Percentiles rank a stretch among this genome's conserved stretches.
These are phyloP conservation scores for Rana temporaria DNA, from an alignment of 2,113 vertebrate genomes.

Conservation along the genomic window DNA sequence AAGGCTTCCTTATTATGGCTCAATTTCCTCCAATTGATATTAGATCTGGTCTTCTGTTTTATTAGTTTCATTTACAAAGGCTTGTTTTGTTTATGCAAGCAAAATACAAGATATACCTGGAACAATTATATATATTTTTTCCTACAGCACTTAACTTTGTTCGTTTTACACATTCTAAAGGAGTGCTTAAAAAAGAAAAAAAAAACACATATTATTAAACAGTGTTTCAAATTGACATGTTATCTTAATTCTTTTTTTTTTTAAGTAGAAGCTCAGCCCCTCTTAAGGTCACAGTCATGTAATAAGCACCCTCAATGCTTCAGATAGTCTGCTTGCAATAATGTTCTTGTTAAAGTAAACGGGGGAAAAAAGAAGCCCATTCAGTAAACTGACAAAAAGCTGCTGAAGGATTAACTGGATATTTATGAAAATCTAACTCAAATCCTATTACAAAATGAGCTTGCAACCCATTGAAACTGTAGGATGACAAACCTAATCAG, in stretches of 20 bases:
- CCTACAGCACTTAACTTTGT: background rate
- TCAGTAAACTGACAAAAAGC: constrained; percentile 18
- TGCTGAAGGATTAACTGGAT: constrained; percentile 46
- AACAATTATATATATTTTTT: constrained; percentile 1
- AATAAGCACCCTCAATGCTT: background rate
- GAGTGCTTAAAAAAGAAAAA: too few relatives aligned
- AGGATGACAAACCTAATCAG: constrained; percentile 53
- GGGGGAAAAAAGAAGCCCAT: constrained; percentile 8
- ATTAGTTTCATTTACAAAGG: constrained; percentile 28
- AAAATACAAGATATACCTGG: background rate
- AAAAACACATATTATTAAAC: too few relatives aligned
- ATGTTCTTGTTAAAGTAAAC: background rate
- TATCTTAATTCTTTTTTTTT: too few relatives aligned
- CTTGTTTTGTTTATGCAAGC: constrained; percentile 18
- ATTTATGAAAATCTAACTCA: constrained; percentile 51
- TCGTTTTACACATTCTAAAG: too few relatives aligned
- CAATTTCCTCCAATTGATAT: constrained; percentile 38
- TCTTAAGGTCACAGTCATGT: background rate
- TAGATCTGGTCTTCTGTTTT: constrained; percentile 15
- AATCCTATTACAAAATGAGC: constrained; percentile 53
- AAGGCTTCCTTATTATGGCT: constrained; percentile 29
- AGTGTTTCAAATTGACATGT: too few relatives aligned
- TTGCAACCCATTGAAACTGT: constrained; percentile 54
- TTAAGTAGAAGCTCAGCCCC: background rate
- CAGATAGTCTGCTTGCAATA: background rate